Evolutionary conservation across 1,140 invertebrate genomes (phyloP).

Genomic region (Eumaeus atala): DNA sequence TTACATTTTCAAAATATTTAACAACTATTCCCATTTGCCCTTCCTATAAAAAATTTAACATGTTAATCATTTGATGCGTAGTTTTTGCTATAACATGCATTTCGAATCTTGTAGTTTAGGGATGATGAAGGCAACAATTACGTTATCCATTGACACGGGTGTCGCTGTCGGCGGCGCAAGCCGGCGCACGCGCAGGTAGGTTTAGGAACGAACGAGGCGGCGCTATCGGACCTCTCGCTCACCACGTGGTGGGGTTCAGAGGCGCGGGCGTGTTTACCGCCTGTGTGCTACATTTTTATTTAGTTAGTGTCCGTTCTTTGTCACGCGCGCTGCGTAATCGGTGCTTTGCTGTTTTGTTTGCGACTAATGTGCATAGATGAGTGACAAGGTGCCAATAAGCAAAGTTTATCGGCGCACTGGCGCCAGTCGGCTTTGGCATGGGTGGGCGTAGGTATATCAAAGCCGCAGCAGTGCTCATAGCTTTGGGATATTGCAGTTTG

Average conservation of each 20-base stretch:
- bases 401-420: conserved; percentile 48
- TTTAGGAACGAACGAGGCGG: conserved; percentile 30
- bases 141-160: conserved; percentile 64
- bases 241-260: conserved; percentile 60
- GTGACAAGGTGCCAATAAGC: conserved; percentile 50
- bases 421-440: conserved; percentile 75
- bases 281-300: conserved; percentile 71
- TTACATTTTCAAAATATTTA: too few species aligned
- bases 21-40: too few species aligned
- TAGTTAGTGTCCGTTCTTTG: conserved; percentile 61
- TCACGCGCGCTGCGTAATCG: conserved; percentile 20
- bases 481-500: conserved; percentile 77
- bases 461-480: conserved; percentile 52
- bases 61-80: neutral
- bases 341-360: conserved; percentile 47
- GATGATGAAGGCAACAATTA: conserved; percentile 51
- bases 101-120: conserved; percentile 15
- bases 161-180: conserved; percentile 51
- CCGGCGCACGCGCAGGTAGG: conserved; percentile 66
- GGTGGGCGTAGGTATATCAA: conserved; percentile 61
- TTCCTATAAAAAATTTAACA: neutral
- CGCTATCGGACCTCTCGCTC: conserved; percentile 39
- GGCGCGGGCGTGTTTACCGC: conserved; percentile 54
- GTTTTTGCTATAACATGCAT: conserved; percentile 16
- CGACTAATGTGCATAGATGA: conserved; percentile 65